A percentile compares a stretch with the other conserved stretches of the same genome.
Evolutionary conservation across 1,140 invertebrate genomes (phyloP).

Genomic region (Sitobion miscanthi): DNA sequence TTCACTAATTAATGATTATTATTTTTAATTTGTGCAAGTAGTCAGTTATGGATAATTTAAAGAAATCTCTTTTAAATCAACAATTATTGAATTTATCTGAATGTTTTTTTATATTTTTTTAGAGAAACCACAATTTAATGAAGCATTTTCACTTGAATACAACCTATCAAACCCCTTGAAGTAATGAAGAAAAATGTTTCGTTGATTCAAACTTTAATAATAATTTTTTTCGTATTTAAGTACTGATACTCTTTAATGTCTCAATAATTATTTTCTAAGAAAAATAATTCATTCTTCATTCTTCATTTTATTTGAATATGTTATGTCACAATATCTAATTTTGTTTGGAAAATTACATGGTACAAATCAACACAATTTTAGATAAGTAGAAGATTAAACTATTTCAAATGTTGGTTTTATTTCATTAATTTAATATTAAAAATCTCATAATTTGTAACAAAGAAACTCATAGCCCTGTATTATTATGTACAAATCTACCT

Average conservation of each 20-base stretch:
- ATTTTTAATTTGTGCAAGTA: background rate
- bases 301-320: too few relatives aligned
- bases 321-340: background rate
- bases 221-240: background rate
- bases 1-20: background rate
- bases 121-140: conserved; percentile 43
- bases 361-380: too few relatives aligned
- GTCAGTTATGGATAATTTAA: background rate
- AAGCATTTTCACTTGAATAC: background rate
- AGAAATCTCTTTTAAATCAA: too few relatives aligned
- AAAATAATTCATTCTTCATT: too few relatives aligned
- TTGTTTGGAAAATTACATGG: background rate
- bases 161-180: conserved; percentile 34
- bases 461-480: too few relatives aligned
- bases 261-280: background rate
- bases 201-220: background rate
- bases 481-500: too few relatives aligned
- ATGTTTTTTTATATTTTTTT: background rate
- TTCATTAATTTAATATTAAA: too few relatives aligned
- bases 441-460: too few relatives aligned
- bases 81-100: background rate
- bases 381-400: too few relatives aligned
- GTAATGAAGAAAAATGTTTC: background rate
- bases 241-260: background rate
- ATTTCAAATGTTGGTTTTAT: too few relatives aligned